Base-by-base conservation (phyloP, 64 coral and sea anemone genomes). In the Hydrozoanthus tunicans region DNA sequence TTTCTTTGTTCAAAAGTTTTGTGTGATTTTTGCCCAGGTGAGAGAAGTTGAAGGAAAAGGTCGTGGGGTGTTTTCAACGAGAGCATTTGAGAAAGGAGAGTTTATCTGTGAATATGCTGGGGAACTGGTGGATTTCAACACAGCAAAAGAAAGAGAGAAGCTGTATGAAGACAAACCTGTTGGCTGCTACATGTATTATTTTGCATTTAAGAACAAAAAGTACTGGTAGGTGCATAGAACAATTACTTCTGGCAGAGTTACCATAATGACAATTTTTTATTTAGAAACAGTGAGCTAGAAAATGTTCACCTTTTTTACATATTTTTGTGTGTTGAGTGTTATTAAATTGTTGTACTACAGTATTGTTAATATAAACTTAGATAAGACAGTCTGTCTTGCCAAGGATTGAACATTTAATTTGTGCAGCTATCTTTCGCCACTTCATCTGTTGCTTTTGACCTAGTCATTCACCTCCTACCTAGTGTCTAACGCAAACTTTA, bases 141-240 rank as follows among this genome's bases (percentile, higher is more conserved):
- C 79, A 77, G 97, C 97, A 65, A 99, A 90, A 55, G 73, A 94
- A 17, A 81, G 97, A 51, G 97, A 99, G 65, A 90, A 92, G 59
- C 27, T 84, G 5, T 99, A 95, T 77, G 82, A 85, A 77, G 92
- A 82, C 23, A 82, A 95, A 75, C 89, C 86, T 5, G 92, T 95
- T 70, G 97, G 97, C 17, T 99, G 94, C 83, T 99, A 99, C 73
- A 99, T 99, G 97, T 99, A 99, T 92, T 99, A 99, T 60, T 93
- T 99, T 72, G 25, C 9, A 13, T 99, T 90, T 70, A 95, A 92
- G 56, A 94, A 95, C 73, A 95, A 99, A 61, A 95, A 95, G 68
- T 92, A 92, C 61, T 99, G 97, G 97, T 99, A 77, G 95, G 97
- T 86, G 15, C 1, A 25, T 51, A 66, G 10, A 9, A 53, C n/a